Conservation (phyloP, 1,140 invertebrate genomes). For the Pomacea maculata region DNA sequence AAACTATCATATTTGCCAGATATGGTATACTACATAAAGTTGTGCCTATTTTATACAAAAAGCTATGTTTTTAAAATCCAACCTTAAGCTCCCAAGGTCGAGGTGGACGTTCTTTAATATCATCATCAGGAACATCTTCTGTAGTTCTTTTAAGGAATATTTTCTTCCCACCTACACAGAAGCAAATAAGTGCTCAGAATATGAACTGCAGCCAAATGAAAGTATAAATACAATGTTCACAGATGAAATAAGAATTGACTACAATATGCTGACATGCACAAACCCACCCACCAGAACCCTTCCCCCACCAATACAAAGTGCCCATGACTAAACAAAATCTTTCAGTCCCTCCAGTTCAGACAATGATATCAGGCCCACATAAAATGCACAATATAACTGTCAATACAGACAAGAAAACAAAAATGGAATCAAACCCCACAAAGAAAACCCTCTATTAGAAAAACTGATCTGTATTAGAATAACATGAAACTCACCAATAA, state of each 20-base stretch:
- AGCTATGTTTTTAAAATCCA: background rate
- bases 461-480: background rate
- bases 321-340: no score
- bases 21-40: no score
- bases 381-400: no score
- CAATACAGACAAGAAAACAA: no score
- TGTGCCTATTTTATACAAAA: no score
- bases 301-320: no score
- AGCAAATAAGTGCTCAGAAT: conserved; percentile 8
- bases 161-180: conserved; percentile 60
- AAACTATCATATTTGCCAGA: no score
- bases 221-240: background rate
- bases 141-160: conserved; percentile 58
- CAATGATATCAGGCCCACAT: no score
- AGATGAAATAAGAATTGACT: background rate
- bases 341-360: no score
- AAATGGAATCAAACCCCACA: no score
- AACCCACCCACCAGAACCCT: no score
- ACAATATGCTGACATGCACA: background rate
- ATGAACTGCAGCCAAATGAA: conserved; percentile 11
- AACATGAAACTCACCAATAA: conserved; percentile 65
- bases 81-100: conserved; percentile 52
- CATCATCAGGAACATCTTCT: conserved; percentile 50
- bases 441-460: background rate
- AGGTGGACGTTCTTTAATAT: conserved; percentile 60